Percentiles rank a stretch among this genome's conserved stretches.
These are phyloP conservation scores for Syngnathus floridae DNA, from an alignment of 2,113 vertebrate genomes.

Conservation along the genomic window DNA sequence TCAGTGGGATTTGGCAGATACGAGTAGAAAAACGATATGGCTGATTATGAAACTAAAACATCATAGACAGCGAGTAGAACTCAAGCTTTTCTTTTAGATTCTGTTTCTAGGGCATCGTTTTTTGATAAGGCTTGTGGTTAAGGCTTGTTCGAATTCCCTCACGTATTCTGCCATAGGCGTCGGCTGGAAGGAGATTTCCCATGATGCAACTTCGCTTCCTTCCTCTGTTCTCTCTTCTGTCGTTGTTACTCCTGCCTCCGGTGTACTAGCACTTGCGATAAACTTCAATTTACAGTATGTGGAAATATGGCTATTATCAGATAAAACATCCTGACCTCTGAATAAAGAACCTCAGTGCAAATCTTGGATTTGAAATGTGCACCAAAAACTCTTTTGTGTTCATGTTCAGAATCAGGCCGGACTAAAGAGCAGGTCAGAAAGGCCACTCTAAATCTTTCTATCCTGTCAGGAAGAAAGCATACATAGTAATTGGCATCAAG, in stretches of 20 bases:
- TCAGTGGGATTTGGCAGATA: neutral
- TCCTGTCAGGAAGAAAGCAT: neutral
- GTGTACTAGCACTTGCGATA: neutral
- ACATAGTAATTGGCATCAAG: constrained; percentile 8
- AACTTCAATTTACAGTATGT: neutral
- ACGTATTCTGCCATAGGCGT: neutral
- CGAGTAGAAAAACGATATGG: neutral
- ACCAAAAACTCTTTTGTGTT: neutral
- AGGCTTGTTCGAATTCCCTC: neutral
- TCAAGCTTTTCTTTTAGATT: neutral
- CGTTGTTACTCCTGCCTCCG: neutral
- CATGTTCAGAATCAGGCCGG: neutral
- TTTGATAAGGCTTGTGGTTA: neutral
- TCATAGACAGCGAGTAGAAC: neutral
- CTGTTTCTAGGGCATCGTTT: neutral
- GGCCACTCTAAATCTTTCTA: neutral
- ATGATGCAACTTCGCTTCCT: neutral
- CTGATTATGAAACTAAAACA: neutral
- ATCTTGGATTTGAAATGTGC: neutral
- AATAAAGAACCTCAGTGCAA: neutral
- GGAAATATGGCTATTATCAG: neutral
- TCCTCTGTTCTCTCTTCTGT: neutral
- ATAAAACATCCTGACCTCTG: neutral
- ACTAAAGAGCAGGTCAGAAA: neutral
- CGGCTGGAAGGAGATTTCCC: neutral